Evolutionary conservation across 2,797 vertebrate species (phyloP), one percentile per base, ranked within the genome.

Genomic region (Typhlichthys eigenmanni): DNA sequence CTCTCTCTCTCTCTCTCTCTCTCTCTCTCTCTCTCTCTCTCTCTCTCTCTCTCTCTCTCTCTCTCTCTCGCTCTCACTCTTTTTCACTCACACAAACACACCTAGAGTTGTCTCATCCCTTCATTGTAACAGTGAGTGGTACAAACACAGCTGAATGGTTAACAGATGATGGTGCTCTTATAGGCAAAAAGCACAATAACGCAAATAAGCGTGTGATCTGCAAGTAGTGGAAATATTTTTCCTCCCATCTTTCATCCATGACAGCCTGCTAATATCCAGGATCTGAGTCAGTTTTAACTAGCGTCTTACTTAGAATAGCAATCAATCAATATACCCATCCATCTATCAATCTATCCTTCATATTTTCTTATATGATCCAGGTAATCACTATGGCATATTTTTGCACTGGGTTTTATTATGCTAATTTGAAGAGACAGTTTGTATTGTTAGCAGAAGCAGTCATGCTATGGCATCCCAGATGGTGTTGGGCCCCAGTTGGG

Each of bases 141-240:
- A 38, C 34, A 38, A 8, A 73, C 55, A 61, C 13, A 58, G 55
- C 63, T 49, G 64, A 85, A 85, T 78, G 47, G 64, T 59, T 55
- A 80, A 56, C 79, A 82, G 74, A 85, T 87, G 84, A 82, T 60
- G 69, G 24, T 45, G 48, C 60, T 47, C 62, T 43, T 24, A n/a
- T 47, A 47, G 12, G 17, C 14, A 72, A 59, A 68, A 50, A 55
- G 50, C 55, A 55, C 68, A 64, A 58, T 48, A 79, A 80, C 73
- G 74, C 65, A 72, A 80, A 81, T 78, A 68, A 54, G 51, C 69
- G 68, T 70, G 58, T 79, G 76, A 82, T 24, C 24, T 87, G 84
- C 83, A 88, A 78, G 82, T 47, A 69, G 58, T 71, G 78, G 83
- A 88, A 89, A 88, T 85, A 81, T 89, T 88, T 88, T 87, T 69